These are phyloP conservation scores for Mylabris sibirica DNA, from an alignment of 2,888 invertebrate genomes.

Conservation along the genomic window DNA sequence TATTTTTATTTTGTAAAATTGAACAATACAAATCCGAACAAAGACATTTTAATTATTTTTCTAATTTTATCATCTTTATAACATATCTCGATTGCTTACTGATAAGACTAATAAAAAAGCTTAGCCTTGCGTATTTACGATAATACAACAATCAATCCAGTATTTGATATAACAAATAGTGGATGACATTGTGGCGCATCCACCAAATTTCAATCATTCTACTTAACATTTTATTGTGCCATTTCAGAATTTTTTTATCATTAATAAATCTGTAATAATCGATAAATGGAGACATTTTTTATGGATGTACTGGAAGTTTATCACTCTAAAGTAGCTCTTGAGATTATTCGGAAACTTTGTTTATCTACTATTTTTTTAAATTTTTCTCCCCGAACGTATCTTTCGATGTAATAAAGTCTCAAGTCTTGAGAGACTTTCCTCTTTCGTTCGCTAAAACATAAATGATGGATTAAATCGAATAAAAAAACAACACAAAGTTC, in stretches of 20 bases:
- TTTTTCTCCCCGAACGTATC: neutral
- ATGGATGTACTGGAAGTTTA: neutral
- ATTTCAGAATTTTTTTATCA: too few species aligned
- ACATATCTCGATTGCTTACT: neutral
- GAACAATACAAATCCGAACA: neutral
- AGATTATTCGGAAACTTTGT: neutral
- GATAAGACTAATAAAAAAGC: neutral
- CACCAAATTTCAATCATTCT: conserved; percentile 6
- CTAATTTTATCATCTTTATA: too few species aligned
- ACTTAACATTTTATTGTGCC: too few species aligned
- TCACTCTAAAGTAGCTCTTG: neutral
- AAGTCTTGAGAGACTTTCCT: neutral
- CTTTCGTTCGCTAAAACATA: neutral
- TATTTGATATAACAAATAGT: too few species aligned
- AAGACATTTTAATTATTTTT: too few species aligned
- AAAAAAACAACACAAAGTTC: neutral
- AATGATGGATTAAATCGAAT: neutral
- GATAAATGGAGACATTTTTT: neutral
- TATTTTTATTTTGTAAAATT: too few species aligned
- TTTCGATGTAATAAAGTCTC: neutral
- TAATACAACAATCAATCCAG: neutral
- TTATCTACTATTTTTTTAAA: neutral
- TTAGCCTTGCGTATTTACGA: neutral
- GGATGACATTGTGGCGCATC: neutral
- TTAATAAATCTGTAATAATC: neutral